A percentile compares a stretch with the other conserved stretches of the same genome.
Conservation (phyloP, 2,888 invertebrate species). For the Lasioglossum malachurum region DNA sequence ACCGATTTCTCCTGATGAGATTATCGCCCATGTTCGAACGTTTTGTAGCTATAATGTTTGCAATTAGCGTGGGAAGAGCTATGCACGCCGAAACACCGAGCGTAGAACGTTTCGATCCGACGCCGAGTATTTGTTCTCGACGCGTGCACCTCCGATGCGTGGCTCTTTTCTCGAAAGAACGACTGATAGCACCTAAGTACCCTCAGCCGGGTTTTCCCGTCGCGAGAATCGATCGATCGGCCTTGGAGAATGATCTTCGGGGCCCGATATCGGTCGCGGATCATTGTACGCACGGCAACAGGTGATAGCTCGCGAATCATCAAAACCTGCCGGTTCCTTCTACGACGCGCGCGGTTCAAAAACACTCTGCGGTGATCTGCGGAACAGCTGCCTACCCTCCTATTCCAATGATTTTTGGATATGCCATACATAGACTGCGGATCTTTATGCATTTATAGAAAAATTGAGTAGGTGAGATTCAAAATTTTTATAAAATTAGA, state of each 20-base stretch:
- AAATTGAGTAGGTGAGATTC: too few species aligned
- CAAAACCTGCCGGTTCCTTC: conserved; percentile 34
- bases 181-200: conserved; percentile 83
- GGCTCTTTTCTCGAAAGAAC: conserved; percentile 71
- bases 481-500: too few species aligned
- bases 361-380: neutral
- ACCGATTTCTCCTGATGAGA: neutral
- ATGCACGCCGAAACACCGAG: conserved; percentile 17
- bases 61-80: neutral
- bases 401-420: neutral
- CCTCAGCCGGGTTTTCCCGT: conserved; percentile 62
- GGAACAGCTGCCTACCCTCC: neutral
- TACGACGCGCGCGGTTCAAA: neutral
- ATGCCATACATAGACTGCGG: too few species aligned
- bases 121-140: conserved; percentile 30
- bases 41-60: neutral
- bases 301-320: conserved; percentile 42
- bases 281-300: neutral
- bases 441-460: too few species aligned
- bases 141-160: conserved; percentile 45
- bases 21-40: neutral
- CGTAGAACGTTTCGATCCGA: conserved; percentile 11
- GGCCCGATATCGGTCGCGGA: neutral
- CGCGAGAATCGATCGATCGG: conserved; percentile 5
- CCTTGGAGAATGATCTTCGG: conserved; percentile 3